Conservation (phyloP, 1,140 invertebrate species). For the Aricia agestis region DNA sequence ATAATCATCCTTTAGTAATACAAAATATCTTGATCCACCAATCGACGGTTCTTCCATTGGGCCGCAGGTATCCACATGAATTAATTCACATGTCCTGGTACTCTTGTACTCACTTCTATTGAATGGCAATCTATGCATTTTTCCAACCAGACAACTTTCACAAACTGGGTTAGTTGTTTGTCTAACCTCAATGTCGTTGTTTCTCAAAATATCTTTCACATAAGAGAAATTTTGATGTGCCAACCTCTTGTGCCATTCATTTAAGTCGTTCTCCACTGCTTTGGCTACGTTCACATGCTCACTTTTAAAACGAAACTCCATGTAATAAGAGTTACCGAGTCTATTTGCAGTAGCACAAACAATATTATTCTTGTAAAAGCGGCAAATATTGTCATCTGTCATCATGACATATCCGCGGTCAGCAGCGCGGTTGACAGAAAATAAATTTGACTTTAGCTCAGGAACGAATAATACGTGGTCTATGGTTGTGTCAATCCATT, state of each 20-base stretch:
- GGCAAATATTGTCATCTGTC: constrained; percentile 36
- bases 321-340: constrained; percentile 31
- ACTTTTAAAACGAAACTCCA: constrained; percentile 34
- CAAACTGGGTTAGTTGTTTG: constrained; percentile 31
- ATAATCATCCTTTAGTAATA: constrained; percentile 61
- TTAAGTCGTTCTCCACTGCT: constrained; percentile 27
- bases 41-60: constrained; percentile 51
- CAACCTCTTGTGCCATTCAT: constrained; percentile 55
- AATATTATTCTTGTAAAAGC: constrained; percentile 36
- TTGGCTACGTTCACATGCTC: constrained; percentile 20
- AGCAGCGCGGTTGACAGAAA: constrained; percentile 44
- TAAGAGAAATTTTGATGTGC: constrained; percentile 59
- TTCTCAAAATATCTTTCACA: constrained; percentile 44
- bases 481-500: constrained; percentile 41
- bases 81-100: constrained; percentile 45
- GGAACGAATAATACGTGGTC: constrained; percentile 56
- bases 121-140: constrained; percentile 49
- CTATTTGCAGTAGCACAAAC: constrained; percentile 36
- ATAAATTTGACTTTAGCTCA: constrained; percentile 51
- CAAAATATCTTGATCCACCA: constrained; percentile 31
- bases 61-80: constrained; percentile 67
- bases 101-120: constrained; percentile 30
- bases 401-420: constrained; percentile 44
- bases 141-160: constrained; percentile 57
- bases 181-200: constrained; percentile 40